Base-by-base conservation (phyloP, 1,140 invertebrate species). In the Dreissena rostriformis region DNA sequence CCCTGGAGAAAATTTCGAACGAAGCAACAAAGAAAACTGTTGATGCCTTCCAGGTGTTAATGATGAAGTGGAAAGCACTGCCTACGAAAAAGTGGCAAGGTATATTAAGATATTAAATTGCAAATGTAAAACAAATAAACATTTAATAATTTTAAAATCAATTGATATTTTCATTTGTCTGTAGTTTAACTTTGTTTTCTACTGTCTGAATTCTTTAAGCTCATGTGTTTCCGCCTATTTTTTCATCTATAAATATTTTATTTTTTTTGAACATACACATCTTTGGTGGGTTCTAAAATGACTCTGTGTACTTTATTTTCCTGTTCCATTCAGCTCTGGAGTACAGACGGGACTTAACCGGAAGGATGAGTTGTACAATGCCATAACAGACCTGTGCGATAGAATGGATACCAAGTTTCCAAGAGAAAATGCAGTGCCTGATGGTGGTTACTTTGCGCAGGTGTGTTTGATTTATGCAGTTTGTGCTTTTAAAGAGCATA, bases 361-460 rank as follows among this genome's bases (percentile, higher is more conserved):
- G 74, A 77, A 77, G 61, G 74, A 77, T 77, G 74, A 77, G 28
- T 55, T 77, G 39, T 77, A 12, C 26, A 77, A 77, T 22, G 55
- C 61, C 7, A 11, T 77, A 6, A 61, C 65, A 11, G 74, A 77
- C 53, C 53, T 57, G 53, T 57, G 53, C 19, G 53, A 57, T 19
- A 57, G 19, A 19, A 57, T 57, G 53, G 53, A 19, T 57, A 19
- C 53, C 53, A 57, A 57, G 19, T 57, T 57, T 57, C 19, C 53
- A 12, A 12, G 19, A 57, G 53, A 57, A 12, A 57, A 12, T 57
- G 53, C 19, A 14, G 53, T 14, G 53, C 19, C 53, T 57, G 53
- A 57, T 57, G 53, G 53, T 19, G 19, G 53, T 12, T 57, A 57
- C 53, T 57, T 57, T 19, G 53, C 19, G 53, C 53, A 57, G 53